Percentiles rank a stretch among this genome's conserved stretches.
Evolutionary conservation across 2,113 vertebrate genomes (phyloP).

Genomic region (Erpornis zantholeuca): DNA sequence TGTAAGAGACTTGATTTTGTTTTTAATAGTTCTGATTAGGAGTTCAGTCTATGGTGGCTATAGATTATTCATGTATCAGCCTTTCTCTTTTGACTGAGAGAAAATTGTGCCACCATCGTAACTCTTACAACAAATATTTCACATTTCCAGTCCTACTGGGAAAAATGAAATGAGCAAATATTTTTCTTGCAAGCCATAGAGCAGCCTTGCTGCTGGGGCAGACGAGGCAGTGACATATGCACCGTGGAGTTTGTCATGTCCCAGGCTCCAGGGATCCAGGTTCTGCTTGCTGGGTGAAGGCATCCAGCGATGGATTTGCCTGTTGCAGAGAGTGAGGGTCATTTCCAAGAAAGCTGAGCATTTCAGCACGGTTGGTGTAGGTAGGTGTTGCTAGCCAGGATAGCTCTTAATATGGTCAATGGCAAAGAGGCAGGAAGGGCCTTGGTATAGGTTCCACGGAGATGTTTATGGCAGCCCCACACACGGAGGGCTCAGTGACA

Average conservation of each 20-base stretch:
- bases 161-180: conserved; percentile 16
- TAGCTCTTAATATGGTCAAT: too few relatives aligned
- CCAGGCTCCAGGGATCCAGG: neutral
- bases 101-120: neutral
- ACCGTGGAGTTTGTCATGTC: neutral
- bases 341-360: neutral
- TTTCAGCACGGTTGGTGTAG: neutral
- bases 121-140: neutral
- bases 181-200: neutral
- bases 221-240: neutral
- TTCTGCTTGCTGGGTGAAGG: neutral
- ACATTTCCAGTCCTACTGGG: neutral
- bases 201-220: neutral
- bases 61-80: conserved; percentile 36
- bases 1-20: neutral
- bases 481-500: too few relatives aligned
- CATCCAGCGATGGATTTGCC: neutral
- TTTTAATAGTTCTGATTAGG: conserved; percentile 26
- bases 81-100: neutral
- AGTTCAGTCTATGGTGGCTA: neutral
- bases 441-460: too few relatives aligned
- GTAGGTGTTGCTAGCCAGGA: too few relatives aligned
- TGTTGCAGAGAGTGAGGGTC: neutral
- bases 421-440: too few relatives aligned
- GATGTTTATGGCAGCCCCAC: too few relatives aligned